Evolutionary conservation across 2,113 vertebrate species (phyloP), one percentile per base, ranked within the genome.

Genomic region (Malurus melanocephalus): DNA sequence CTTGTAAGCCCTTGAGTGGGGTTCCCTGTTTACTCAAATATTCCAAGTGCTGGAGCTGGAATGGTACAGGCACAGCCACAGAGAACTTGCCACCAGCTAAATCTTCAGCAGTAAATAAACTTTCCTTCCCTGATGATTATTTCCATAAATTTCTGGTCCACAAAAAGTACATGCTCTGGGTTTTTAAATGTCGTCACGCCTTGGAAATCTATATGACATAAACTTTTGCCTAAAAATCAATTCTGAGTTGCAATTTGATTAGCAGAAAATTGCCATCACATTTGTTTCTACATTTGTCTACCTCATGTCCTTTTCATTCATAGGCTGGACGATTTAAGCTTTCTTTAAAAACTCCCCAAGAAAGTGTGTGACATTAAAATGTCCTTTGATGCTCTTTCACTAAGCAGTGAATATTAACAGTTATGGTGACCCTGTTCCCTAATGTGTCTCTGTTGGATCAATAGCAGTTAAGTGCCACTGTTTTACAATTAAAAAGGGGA

Each of bases 331-430:
- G 89, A 97, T 96, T 97, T 97, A 98, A 98, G 97, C 98, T 97
- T 98, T 95, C 97, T 96, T 98, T 98, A 98, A 98, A 99, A 99
- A 99, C 98, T 99, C 98, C 99, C 98, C 82, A 96, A 98, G 99
- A 99, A 99, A 99, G 98, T 98, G 98, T 92, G 97, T 99, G 98
- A 99, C 99, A 99, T 99, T 99, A 99, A 99, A 98, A 99, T 99
- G 98, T 99, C 98, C 99, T 99, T 99, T 99, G 98, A 99, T 99
- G 99, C 98, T 98, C 98, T 99, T 98, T 99, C 97, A 96, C 98
- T 98, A 99, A 98, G 98, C 98, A 98, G 98, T 98, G 98, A 98
- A 98, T 98, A 98, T 98, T 98, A 99, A 99, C 98, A 98, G 98
- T 98, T 99, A 99, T 98, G 98, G 98, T 98, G 98, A 99, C 99